phyloP scores from a whole-genome alignment of 1,140 invertebrate genomes.

The Forficula auricularia region DNA sequence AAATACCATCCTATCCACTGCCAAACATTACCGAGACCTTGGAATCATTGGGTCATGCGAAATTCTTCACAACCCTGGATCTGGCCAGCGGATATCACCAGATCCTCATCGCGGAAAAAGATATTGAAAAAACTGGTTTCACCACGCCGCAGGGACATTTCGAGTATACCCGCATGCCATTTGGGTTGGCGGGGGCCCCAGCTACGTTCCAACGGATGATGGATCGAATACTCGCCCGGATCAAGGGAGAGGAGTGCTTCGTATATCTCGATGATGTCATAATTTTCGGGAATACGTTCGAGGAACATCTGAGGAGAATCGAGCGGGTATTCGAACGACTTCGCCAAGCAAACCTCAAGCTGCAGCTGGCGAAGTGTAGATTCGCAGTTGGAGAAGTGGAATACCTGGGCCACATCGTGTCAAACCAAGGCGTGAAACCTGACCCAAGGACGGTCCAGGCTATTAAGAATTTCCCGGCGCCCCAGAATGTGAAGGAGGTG shows the following conservation, averaged over 20 bases:
- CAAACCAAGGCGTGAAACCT: conserved; percentile 14
- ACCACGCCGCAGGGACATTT: conserved; percentile 19
- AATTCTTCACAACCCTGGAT: conserved; percentile 23
- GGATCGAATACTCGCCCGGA: conserved; percentile 12
- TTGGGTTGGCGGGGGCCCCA: conserved; percentile 23
- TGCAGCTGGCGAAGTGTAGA: conserved; percentile 20
- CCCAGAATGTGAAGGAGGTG: conserved; percentile 11
- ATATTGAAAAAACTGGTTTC: conserved; percentile 30
- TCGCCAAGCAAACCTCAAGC: conserved; percentile 14
- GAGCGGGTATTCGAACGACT: too few relatives aligned
- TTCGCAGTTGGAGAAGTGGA: conserved; percentile 16
- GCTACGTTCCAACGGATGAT: conserved; percentile 19
- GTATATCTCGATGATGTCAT: conserved; percentile 6
- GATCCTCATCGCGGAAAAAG: conserved; percentile 12
- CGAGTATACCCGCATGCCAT: conserved; percentile 21
- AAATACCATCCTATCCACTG: conserved; percentile 24
- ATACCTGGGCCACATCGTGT: conserved; percentile 18
- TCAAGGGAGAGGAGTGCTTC: conserved; percentile 8
- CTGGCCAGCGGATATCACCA: conserved; percentile 21
- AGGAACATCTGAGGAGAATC: background rate
- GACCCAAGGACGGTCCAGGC: conserved; percentile 16
- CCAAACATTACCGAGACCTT: conserved; percentile 26
- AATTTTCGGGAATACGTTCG: conserved; percentile 1
- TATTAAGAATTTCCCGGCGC: conserved; percentile 14
- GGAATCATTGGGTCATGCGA: conserved; percentile 15